phyloP scores from a whole-genome alignment of 2,888 invertebrate genomes.

The Nymphalis urticae region DNA sequence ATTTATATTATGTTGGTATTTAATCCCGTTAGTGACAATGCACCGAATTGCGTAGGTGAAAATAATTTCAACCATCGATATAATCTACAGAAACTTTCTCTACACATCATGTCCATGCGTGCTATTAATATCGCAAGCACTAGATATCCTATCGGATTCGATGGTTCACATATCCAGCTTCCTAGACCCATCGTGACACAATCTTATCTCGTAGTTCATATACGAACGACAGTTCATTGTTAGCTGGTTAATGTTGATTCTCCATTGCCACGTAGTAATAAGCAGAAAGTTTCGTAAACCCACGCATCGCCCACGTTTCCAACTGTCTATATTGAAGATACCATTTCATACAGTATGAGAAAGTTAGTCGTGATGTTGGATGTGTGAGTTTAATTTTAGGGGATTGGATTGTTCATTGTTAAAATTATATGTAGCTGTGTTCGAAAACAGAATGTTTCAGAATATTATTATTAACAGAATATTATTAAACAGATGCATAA shows the following conservation, averaged over 20 bases:
- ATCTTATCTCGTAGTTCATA: slow-evolving; percentile 27
- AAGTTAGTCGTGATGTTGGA: slow-evolving; percentile 18
- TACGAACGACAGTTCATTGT: slow-evolving; percentile 43
- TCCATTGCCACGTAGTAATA: slow-evolving; percentile 66
- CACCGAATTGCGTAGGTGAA: slow-evolving; percentile 23
- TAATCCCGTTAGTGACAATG: slow-evolving; percentile 5
- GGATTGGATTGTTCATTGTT: background rate
- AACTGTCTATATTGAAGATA: slow-evolving; percentile 49
- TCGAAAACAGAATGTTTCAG: no score
- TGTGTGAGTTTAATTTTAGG: slow-evolving; percentile 9
- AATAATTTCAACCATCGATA: slow-evolving; percentile 28
- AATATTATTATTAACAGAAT: no score
- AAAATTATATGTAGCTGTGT: background rate
- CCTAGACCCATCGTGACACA: slow-evolving; percentile 43
- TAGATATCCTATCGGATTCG: slow-evolving; percentile 65
- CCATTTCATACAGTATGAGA: slow-evolving; percentile 17
- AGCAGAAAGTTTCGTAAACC: slow-evolving; percentile 72
- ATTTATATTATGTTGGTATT: background rate
- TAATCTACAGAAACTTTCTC: slow-evolving; percentile 30
- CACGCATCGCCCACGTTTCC: slow-evolving; percentile 70
- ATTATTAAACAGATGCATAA: no score
- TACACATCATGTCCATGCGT: slow-evolving; percentile 32
- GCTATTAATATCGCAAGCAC: slow-evolving; percentile 61
- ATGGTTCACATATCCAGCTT: slow-evolving; percentile 56
- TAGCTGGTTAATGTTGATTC: slow-evolving; percentile 57